Percentiles rank a stretch among this genome's conserved stretches.
phyloP scores from a whole-genome alignment of 2,797 vertebrate species.

The Octomys mimax region DNA sequence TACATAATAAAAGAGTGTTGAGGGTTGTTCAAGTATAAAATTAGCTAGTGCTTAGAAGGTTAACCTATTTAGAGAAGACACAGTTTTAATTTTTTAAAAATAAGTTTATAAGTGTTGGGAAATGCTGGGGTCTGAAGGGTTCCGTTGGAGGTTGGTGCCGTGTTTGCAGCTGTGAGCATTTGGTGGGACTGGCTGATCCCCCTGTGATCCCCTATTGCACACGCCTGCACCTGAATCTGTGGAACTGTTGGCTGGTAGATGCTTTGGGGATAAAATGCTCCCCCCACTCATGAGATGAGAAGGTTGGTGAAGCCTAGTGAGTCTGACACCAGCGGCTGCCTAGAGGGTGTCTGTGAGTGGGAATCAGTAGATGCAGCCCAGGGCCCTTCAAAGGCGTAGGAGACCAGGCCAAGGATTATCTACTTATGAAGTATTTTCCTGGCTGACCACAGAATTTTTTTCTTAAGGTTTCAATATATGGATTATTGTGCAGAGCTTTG shows the following conservation, averaged over 20 bases:
- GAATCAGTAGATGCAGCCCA: neutral
- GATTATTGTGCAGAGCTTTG: neutral
- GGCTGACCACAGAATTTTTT: neutral
- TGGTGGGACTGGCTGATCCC: neutral
- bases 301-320: slow-evolving; percentile 25
- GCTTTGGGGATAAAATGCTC: slow-evolving; percentile 26
- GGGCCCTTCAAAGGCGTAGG: neutral
- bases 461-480: neutral
- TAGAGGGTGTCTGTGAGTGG: neutral
- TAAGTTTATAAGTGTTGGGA: neutral
- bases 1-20: slow-evolving; percentile 28
- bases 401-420: neutral
- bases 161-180: neutral
- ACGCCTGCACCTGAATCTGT: slow-evolving; percentile 40
- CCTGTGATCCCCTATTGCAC: neutral
- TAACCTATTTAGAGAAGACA: slow-evolving; percentile 21
- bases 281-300: slow-evolving; percentile 63
- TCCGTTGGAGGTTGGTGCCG: too few species aligned
- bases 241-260: neutral
- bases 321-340: neutral
- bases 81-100: neutral
- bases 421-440: neutral
- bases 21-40: slow-evolving; percentile 62
- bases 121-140: neutral
- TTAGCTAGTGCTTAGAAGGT: slow-evolving; percentile 52